These are phyloP conservation scores for Neosilurus hyrtlii DNA, from an alignment of 2,797 vertebrate genomes.

Conservation along the genomic window DNA sequence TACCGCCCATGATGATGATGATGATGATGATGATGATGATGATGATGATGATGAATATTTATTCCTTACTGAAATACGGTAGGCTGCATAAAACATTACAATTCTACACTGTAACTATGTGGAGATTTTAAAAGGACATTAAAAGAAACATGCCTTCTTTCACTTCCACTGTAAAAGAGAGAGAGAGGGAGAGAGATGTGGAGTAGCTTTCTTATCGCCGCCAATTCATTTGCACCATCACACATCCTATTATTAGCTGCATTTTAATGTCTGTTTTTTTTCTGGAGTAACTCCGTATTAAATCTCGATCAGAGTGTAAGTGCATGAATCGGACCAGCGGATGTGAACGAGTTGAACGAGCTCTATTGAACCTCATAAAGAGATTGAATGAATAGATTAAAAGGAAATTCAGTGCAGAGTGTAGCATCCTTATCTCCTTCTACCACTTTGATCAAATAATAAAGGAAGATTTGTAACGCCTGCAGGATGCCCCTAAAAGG, in stretches of 20 bases:
- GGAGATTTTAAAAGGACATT: neutral
- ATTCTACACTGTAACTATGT: neutral
- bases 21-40: too few species aligned
- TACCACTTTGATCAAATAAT: constrained; percentile 60
- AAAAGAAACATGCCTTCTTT: neutral
- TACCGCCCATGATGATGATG: too few species aligned
- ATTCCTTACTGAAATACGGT: neutral
- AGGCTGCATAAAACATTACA: neutral
- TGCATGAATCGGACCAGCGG: constrained; percentile 16
- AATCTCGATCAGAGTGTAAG: neutral
- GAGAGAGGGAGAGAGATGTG: neutral
- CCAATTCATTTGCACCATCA: neutral
- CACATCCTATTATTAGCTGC: neutral
- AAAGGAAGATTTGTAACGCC: constrained; percentile 55
- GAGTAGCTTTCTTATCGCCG: neutral
- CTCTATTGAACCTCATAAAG: constrained; percentile 44
- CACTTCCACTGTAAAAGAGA: neutral
- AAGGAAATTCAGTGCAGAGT: constrained; percentile 56
- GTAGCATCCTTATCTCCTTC: constrained; percentile 58
- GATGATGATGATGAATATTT: too few species aligned
- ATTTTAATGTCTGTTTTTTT: neutral
- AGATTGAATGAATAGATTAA: constrained; percentile 66
- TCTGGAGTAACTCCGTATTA: too few species aligned
- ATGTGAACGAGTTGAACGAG: constrained; percentile 9
- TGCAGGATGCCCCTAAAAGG: constrained; percentile 43